phyloP scores from a whole-genome alignment of 2,797 vertebrate genomes.

The Sebastolobus alascanus region DNA sequence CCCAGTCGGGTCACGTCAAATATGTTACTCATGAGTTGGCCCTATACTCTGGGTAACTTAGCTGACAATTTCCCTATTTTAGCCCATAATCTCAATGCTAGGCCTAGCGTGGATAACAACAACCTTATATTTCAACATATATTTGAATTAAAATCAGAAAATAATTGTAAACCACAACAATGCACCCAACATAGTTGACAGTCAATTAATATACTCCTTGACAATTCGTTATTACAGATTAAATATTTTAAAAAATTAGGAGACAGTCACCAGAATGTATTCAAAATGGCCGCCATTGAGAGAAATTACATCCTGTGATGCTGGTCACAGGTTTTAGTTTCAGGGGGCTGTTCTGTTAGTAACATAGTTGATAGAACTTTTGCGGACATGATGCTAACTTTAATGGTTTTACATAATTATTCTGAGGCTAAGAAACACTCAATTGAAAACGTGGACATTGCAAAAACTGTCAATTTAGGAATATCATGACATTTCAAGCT shows the following conservation, averaged over 20 bases:
- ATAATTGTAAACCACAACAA: not conserved
- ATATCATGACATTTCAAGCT: too few relatives aligned
- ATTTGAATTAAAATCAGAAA: not conserved
- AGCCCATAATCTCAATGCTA: not conserved
- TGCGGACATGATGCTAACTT: accelerated
- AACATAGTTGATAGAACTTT: too few relatives aligned
- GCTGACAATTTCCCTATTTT: not conserved
- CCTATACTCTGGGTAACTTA: not conserved
- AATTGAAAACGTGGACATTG: too few relatives aligned
- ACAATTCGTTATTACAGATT: not conserved
- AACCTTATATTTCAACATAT: not conserved
- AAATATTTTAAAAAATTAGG: not conserved
- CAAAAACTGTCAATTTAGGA: too few relatives aligned
- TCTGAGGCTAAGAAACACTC: too few relatives aligned
- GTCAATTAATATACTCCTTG: not conserved
- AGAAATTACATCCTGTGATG: too few relatives aligned
- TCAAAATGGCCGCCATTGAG: too few relatives aligned
- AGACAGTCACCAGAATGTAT: not conserved
- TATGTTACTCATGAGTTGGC: not conserved
- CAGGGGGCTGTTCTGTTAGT: too few relatives aligned
- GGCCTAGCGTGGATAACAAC: not conserved
- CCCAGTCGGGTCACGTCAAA: not conserved
- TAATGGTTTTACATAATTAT: too few relatives aligned
- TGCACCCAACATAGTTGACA: not conserved
- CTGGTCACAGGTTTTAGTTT: too few relatives aligned